These are phyloP conservation scores for Manduca sexta DNA, from an alignment of 1,140 invertebrate species.

Conservation along the genomic window DNA sequence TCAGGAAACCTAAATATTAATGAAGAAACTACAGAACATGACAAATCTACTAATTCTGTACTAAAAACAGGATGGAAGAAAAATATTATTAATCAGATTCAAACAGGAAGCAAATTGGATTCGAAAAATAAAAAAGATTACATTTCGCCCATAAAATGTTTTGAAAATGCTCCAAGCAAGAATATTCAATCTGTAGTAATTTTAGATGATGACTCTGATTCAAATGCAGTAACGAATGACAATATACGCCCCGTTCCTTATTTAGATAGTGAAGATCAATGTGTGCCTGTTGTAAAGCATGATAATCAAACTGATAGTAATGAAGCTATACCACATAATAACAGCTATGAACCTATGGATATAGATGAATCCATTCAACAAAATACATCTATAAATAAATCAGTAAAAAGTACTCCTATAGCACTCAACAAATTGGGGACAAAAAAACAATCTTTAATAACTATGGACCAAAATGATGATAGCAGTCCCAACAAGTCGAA, in stretches of 20 bases:
- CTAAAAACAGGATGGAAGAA: no score
- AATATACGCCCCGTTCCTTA: constrained; percentile 5
- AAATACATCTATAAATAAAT: constrained; percentile 19
- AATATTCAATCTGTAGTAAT: constrained; percentile 28
- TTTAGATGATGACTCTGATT: constrained; percentile 52
- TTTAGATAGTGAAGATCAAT: constrained; percentile 38
- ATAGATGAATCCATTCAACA: constrained; percentile 54
- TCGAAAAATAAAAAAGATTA: no score
- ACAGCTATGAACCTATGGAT: constrained; percentile 58
- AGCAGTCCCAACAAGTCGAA: constrained; percentile 8
- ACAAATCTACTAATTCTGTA: no score
- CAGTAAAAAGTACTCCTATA: neutral
- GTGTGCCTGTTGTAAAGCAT: constrained; percentile 42
- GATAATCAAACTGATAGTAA: neutral
- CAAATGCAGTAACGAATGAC: constrained; percentile 24
- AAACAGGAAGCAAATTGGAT: no score
- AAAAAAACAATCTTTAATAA: neutral
- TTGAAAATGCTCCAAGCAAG: constrained; percentile 24
- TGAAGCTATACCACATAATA: constrained; percentile 12
- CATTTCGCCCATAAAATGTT: neutral
- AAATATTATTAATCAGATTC: no score
- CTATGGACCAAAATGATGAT: neutral
- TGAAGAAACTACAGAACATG: no score
- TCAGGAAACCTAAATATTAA: neutral
- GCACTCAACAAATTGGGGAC: neutral